Percentiles rank a stretch among this genome's conserved stretches.
phyloP scores from a whole-genome alignment of 2,113 vertebrate species.

The Oncorhynchus tshawytscha region DNA sequence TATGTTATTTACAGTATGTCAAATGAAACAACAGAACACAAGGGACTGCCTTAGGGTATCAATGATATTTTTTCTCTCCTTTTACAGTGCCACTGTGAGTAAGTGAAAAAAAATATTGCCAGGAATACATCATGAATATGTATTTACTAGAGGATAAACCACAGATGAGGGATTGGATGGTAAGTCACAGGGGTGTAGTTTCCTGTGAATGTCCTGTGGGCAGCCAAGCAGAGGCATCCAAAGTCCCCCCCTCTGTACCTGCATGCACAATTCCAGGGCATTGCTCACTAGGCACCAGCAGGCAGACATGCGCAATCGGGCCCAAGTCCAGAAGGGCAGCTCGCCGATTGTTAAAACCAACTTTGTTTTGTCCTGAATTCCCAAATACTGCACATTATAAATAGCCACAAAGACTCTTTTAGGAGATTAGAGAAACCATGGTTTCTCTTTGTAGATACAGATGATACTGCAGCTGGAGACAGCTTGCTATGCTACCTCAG shows the following conservation, averaged over 20 bases:
- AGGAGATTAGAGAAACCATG: no score
- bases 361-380: no score
- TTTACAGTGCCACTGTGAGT: not conserved
- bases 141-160: constrained; percentile 42
- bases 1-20: not conserved
- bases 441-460: no score
- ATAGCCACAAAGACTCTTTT: no score
- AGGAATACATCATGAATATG: constrained; percentile 32
- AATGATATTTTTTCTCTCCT: not conserved
- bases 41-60: not conserved
- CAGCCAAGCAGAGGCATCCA: constrained; percentile 40
- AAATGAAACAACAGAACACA: not conserved
- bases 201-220: constrained; percentile 34
- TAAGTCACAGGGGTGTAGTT: constrained; percentile 55
- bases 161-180: constrained; percentile 32
- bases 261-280: not conserved
- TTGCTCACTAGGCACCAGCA: not conserved
- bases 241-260: constrained; percentile 6
- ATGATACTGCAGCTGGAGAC: not conserved
- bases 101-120: not conserved
- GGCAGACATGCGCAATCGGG: no score
- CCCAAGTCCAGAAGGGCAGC: no score
- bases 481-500: not conserved
- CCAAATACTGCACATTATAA: no score
- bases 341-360: no score